phyloP scores from a whole-genome alignment of 2,888 invertebrate genomes.

The Didymodactylos carnosus region DNA sequence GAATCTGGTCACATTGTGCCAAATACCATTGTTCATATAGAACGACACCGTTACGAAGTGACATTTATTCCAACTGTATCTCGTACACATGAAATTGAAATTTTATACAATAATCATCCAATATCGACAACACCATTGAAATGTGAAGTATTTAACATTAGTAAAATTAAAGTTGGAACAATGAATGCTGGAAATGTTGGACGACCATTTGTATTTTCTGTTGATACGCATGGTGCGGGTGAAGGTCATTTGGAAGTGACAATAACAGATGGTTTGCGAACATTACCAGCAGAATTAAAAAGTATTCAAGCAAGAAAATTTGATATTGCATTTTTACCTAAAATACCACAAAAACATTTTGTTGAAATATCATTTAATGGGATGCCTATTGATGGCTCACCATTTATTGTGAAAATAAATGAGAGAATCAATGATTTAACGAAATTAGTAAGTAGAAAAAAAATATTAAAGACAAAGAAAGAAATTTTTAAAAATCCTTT shows the following conservation, averaged over 20 bases:
- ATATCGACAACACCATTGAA: neutral
- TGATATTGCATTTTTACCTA: constrained; percentile 7
- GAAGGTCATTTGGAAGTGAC: constrained; percentile 13
- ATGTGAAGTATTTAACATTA: constrained; percentile 4
- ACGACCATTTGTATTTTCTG: neutral
- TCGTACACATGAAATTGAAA: constrained; percentile 70
- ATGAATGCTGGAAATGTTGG: neutral
- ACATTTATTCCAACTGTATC: constrained; percentile 85
- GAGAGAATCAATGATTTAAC: neutral
- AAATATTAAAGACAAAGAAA: neutral
- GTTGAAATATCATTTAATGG: constrained; percentile 7
- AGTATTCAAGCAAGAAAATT: constrained; percentile 7
- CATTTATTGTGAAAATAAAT: neutral
- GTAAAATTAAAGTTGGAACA: constrained; percentile 5
- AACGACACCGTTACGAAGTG: constrained; percentile 60
- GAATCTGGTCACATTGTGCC: neutral
- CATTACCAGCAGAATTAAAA: constrained; percentile 7
- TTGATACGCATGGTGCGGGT: constrained; percentile 12
- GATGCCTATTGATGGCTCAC: neutral
- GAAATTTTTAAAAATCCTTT: neutral
- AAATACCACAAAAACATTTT: neutral
- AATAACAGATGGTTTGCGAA: constrained; percentile 6
- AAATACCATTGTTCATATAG: neutral
- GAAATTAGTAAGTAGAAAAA: neutral
- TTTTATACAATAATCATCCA: constrained; percentile 48